These are phyloP conservation scores for Macrochelys suwanniensis DNA, from an alignment of 2,797 vertebrate species.

Conservation along the genomic window DNA sequence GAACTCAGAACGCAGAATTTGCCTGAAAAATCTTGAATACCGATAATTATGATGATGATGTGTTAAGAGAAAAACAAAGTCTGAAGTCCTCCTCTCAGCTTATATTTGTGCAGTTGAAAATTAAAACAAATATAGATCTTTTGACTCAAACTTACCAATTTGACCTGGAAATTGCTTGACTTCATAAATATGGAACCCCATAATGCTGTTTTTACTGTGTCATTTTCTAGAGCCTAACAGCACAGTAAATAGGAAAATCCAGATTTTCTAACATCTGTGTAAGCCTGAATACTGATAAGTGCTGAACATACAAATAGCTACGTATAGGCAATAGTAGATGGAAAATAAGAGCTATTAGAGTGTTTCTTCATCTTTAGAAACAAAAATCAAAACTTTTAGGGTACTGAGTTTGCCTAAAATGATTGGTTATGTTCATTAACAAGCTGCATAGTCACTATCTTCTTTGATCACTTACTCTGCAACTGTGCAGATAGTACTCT, in stretches of 20 bases:
- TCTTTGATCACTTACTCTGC: slow-evolving; percentile 24
- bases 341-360: not conserved
- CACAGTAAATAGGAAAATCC: rapidly evolving
- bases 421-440: not conserved
- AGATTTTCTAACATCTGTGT: rapidly evolving
- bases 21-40: rapidly evolving
- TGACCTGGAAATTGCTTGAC: not conserved
- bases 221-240: not conserved
- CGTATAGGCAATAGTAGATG: not conserved
- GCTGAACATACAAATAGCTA: not conserved
- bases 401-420: not conserved
- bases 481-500: not conserved
- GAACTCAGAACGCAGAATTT: not conserved
- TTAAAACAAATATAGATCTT: not conserved
- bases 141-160: not conserved
- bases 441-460: not conserved
- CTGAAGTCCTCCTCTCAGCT: no score
- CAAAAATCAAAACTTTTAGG: not conserved
- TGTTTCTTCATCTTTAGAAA: not conserved
- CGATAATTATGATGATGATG: not conserved
- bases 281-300: rapidly evolving
- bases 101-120: no score
- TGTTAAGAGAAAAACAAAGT: not conserved
- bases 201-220: rapidly evolving
- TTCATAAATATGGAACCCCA: not conserved